A percentile compares a stretch with the other conserved stretches of the same genome.
Conservation (phyloP, 2,888 invertebrate genomes). For the Steinernema carpocapsae region DNA sequence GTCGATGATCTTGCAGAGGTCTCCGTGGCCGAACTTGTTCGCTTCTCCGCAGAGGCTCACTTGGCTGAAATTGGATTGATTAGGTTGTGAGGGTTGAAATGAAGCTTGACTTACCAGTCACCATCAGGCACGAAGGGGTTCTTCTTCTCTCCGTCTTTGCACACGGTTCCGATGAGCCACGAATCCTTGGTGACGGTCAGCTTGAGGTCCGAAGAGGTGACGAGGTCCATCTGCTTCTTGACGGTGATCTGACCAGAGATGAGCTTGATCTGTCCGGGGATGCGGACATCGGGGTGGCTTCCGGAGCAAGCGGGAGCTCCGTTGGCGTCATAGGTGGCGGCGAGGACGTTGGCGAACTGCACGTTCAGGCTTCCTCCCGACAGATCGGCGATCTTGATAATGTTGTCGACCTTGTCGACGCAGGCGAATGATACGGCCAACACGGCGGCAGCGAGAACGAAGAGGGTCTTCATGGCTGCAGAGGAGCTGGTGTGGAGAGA, state of each 20-base stretch:
- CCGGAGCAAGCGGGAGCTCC: slow-evolving; percentile 40
- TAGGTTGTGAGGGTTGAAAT: background rate
- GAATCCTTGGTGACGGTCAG: slow-evolving; percentile 42
- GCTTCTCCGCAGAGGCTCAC: slow-evolving; percentile 36
- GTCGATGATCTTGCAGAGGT: slow-evolving; percentile 43
- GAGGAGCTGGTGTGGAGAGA: background rate
- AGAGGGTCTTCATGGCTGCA: slow-evolving; percentile 8
- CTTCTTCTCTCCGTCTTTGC: slow-evolving; percentile 45
- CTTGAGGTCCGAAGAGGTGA: slow-evolving; percentile 17
- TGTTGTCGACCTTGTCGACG: slow-evolving; percentile 39
- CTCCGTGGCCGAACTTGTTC: slow-evolving; percentile 5
- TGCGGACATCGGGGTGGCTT: slow-evolving; percentile 38
- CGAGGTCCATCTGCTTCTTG: slow-evolving; percentile 37
- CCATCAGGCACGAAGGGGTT: slow-evolving; percentile 45
- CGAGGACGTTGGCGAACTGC: slow-evolving; percentile 37
- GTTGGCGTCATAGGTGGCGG: slow-evolving; percentile 39
- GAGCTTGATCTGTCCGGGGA: slow-evolving; percentile 44
- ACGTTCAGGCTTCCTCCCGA: slow-evolving; percentile 8
- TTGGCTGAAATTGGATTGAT: slow-evolving; percentile 13
- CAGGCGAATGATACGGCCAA: slow-evolving; percentile 38
- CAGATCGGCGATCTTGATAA: slow-evolving; percentile 31
- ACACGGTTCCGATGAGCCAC: slow-evolving; percentile 41
- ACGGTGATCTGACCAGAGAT: slow-evolving; percentile 41
- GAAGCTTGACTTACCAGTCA: slow-evolving; percentile 39
- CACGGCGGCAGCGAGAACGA: slow-evolving; percentile 4